A percentile compares a stretch with the other conserved stretches of the same genome.
Conservation (phyloP, 1,140 invertebrate species). For the Panagrolaimus sp. region DNA sequence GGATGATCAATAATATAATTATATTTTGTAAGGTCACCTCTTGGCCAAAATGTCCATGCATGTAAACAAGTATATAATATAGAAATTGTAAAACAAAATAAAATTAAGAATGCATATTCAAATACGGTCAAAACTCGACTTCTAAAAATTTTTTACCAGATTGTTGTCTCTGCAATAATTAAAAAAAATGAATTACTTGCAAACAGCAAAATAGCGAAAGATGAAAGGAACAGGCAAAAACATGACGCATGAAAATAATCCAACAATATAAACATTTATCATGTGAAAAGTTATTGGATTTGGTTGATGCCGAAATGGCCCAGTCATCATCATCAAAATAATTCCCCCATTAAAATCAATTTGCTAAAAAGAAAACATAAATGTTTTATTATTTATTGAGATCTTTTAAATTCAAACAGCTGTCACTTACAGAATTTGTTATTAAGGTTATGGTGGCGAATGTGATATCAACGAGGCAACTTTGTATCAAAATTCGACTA, state of each 20-base stretch:
- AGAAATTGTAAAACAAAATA: slow-evolving; percentile 1
- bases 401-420: not conserved
- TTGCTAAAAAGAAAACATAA: not conserved
- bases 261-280: slow-evolving; percentile 12
- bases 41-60: slow-evolving; percentile 4
- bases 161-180: not conserved
- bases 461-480: not conserved
- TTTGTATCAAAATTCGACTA: slow-evolving; percentile 9
- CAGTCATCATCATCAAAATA: slow-evolving; percentile 14
- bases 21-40: not conserved
- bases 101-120: slow-evolving; percentile 1
- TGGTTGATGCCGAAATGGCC: not conserved
- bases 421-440: slow-evolving; percentile 11
- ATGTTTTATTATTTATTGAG: not conserved
- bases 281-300: not conserved
- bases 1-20: slow-evolving; percentile 6
- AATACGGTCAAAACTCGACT: not conserved
- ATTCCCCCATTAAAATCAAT: slow-evolving; percentile 8
- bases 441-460: not conserved
- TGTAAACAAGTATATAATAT: slow-evolving; percentile 15
- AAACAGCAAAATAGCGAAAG: slow-evolving; percentile 16
- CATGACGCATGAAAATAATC: slow-evolving; percentile 4
- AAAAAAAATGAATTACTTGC: not conserved
- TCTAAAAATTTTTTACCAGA: not conserved
- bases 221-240: slow-evolving; percentile 8